Evolutionary conservation across 2,113 vertebrate species (phyloP).

Genomic region (Haemorhous mexicanus): DNA sequence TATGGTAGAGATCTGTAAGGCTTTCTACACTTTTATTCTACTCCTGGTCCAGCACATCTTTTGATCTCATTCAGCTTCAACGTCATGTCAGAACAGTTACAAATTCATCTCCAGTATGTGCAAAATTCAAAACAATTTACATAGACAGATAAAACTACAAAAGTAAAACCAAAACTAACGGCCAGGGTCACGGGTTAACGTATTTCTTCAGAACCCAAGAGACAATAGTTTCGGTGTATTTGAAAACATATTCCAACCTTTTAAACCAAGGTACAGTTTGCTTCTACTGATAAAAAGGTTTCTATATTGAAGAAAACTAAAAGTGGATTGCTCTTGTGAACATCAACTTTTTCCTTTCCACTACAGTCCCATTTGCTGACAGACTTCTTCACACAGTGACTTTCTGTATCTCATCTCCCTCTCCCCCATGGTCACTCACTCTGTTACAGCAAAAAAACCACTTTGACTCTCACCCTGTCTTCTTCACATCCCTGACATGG

Average conservation of each 20-base stretch:
- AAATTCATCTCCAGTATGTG: neutral
- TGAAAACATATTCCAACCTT: neutral
- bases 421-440: neutral
- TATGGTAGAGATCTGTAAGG: neutral
- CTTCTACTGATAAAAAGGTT: neutral
- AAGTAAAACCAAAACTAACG: neutral
- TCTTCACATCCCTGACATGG: too few relatives aligned
- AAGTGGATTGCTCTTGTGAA: neutral
- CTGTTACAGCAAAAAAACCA: neutral
- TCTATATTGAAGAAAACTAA: neutral
- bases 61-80: neutral
- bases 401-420: neutral
- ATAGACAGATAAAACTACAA: neutral
- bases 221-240: neutral
- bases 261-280: neutral
- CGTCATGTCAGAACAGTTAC: neutral
- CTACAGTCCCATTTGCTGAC: neutral
- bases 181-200: neutral
- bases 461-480: neutral
- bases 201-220: neutral
- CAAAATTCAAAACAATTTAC: constrained; percentile 5
- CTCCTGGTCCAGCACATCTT: neutral
- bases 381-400: neutral
- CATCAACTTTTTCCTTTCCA: neutral
- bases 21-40: constrained; percentile 29